Conservation (phyloP, 2,797 vertebrate genomes). For the Apogon hyalosoma region DNA sequence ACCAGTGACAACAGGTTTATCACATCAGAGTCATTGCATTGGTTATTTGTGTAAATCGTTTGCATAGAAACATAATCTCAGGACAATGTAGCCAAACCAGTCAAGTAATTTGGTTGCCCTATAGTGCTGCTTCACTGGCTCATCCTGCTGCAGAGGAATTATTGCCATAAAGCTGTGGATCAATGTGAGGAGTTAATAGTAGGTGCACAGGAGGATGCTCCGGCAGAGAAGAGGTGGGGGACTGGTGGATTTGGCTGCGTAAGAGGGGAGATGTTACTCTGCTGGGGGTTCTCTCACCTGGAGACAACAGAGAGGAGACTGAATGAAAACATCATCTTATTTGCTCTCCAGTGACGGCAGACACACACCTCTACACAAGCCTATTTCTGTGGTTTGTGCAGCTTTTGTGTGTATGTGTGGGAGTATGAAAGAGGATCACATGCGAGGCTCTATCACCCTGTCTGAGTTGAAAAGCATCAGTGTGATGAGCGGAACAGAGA, state of each 20-base stretch:
- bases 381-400: constrained; percentile 54
- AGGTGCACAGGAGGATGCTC: constrained; percentile 42
- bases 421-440: constrained; percentile 64
- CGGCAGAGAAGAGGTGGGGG: constrained; percentile 34
- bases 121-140: constrained; percentile 29
- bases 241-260: constrained; percentile 47
- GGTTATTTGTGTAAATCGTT: constrained; percentile 16
- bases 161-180: constrained; percentile 51
- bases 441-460: constrained; percentile 52
- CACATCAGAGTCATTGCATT: constrained; percentile 19
- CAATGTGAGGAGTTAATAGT: constrained; percentile 55
- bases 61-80: constrained; percentile 19
- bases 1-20: constrained; percentile 43
- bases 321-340: constrained; percentile 57
- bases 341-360: constrained; percentile 26
- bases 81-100: constrained; percentile 11
- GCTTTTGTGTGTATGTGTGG: constrained; percentile 43
- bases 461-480: constrained; percentile 67
- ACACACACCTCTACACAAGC: constrained; percentile 48
- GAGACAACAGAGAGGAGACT: constrained; percentile 63
- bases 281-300: constrained; percentile 66
- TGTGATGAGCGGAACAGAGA: constrained; percentile 63
- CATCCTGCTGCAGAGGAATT: constrained; percentile 60
- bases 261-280: constrained; percentile 50
- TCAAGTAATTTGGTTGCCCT: constrained; percentile 35